These are phyloP conservation scores for Patiria miniata DNA, from an alignment of 35 echinoderm and acorn worm species.

Conservation along the genomic window DNA sequence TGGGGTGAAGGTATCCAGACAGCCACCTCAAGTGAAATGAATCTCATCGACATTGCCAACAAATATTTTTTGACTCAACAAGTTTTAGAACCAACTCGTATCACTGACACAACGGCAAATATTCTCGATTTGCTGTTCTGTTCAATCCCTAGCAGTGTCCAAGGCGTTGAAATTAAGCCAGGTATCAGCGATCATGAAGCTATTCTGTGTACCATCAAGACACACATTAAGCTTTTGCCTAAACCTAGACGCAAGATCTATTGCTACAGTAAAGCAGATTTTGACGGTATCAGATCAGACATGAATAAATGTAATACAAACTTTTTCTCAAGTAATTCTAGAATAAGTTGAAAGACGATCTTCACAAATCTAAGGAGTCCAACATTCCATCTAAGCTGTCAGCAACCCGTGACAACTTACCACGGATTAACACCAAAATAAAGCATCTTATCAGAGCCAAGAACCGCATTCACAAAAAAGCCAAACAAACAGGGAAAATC, in stretches of 20 bases:
- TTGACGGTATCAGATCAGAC: neutral
- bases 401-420: too few relatives aligned
- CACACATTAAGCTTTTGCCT: slow-evolving; percentile 26
- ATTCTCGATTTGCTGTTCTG: slow-evolving; percentile 32
- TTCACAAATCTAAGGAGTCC: neutral
- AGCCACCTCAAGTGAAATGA: slow-evolving; percentile 2
- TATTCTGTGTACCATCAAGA: slow-evolving; percentile 24
- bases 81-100: slow-evolving; percentile 14
- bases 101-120: slow-evolving; percentile 28
- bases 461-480: too few relatives aligned
- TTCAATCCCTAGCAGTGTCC: slow-evolving; percentile 14
- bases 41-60: slow-evolving; percentile 6
- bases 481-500: too few relatives aligned
- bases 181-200: slow-evolving; percentile 35
- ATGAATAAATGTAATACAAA: too few relatives aligned
- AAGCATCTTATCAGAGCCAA: too few relatives aligned
- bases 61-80: slow-evolving; percentile 11
- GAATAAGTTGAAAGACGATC: slow-evolving; percentile 7
- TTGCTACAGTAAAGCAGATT: slow-evolving; percentile 26
- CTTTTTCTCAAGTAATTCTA: neutral
- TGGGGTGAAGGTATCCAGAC: slow-evolving; percentile 46
- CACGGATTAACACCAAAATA: too few relatives aligned
- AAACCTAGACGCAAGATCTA: slow-evolving; percentile 25
- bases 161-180: neutral
- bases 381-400: slow-evolving; percentile 25